These are phyloP conservation scores for Gallinago nigripennis DNA, from an alignment of 2,797 vertebrate species.

Conservation along the genomic window DNA sequence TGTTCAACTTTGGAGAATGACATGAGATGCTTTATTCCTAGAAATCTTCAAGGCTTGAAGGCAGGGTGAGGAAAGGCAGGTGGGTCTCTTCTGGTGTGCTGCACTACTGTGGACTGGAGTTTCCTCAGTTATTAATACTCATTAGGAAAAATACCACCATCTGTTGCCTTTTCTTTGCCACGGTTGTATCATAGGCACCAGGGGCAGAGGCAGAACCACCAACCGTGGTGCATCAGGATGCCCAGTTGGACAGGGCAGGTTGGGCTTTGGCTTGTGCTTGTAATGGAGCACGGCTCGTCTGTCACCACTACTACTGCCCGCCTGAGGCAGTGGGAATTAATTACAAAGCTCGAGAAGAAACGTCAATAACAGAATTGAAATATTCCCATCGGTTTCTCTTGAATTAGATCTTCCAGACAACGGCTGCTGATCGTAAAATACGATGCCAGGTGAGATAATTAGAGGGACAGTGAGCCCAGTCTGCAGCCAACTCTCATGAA, in stretches of 20 bases:
- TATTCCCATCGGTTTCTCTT: background rate
- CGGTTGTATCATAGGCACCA: background rate
- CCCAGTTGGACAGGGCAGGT: accelerated
- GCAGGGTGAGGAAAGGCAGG: background rate
- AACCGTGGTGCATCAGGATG: accelerated
- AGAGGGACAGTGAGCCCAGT: background rate
- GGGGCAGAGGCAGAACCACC: background rate
- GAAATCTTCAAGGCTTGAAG: background rate
- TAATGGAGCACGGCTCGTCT: background rate
- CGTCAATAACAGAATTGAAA: constrained; percentile 18
- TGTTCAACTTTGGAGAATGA: background rate
- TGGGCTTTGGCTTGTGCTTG: background rate
- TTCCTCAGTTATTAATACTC: background rate
- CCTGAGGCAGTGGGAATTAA: background rate
- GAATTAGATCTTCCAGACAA: background rate
- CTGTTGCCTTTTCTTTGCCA: background rate
- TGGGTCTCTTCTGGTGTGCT: accelerated
- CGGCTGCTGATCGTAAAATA: background rate
- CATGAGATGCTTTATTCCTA: background rate
- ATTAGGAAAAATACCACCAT: accelerated
- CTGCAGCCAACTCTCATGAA: background rate
- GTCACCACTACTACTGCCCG: background rate
- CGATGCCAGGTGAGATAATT: background rate
- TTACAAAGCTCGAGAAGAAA: background rate
- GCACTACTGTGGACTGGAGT: background rate